Evolutionary conservation across 1,140 invertebrate species (phyloP), one percentile per base, ranked within the genome.

Genomic region (Hetaerina americana): DNA sequence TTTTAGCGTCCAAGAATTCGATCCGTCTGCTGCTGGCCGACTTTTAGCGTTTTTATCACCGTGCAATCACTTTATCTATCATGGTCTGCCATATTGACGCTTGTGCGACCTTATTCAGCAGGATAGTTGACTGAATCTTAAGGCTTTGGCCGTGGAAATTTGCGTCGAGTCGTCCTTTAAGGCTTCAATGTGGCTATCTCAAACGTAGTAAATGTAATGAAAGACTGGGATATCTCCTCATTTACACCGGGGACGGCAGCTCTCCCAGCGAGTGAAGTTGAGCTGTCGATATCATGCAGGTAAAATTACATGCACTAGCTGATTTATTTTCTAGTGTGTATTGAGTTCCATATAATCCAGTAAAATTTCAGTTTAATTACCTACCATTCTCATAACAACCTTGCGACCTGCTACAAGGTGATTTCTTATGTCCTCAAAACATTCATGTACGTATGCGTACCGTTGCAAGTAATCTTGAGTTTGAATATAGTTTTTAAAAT

Each of bases 251-350:
- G 78, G 69, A 77, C 78, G 26, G 77, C 75, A 22, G 74, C 74
- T 22, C 73, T 77, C 27, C 76, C 78, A 0, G 76, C 78, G 29
- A 75, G 75, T 26, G 76, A 77, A 27, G 74, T 79, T 10, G 78
- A 79, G 73, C 66, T 79, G 15, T 75, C 78, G 10, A 72, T 79
- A 27, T 78, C 77, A 10, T 79, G 78, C 78, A 79, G 78, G 78
- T 79, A 74, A 72, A 29, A 40, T 5, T 15, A 5, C 40, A 57
- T 57, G 2, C 22, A 57, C 2, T 5, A n/a, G n/a, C n/a, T n/a
- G n/a, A n/a, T n/a, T n/a, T n/a, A n/a, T n/a, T n/a, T n/a, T n/a
- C n/a, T n/a, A n/a, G n/a, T n/a, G n/a, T n/a, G n/a, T n/a, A n/a
- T n/a, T n/a, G n/a, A n/a, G n/a, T n/a, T n/a, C n/a, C n/a, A n/a